Conservation (phyloP, 2,797 vertebrate genomes). For the Psittacula echo region DNA sequence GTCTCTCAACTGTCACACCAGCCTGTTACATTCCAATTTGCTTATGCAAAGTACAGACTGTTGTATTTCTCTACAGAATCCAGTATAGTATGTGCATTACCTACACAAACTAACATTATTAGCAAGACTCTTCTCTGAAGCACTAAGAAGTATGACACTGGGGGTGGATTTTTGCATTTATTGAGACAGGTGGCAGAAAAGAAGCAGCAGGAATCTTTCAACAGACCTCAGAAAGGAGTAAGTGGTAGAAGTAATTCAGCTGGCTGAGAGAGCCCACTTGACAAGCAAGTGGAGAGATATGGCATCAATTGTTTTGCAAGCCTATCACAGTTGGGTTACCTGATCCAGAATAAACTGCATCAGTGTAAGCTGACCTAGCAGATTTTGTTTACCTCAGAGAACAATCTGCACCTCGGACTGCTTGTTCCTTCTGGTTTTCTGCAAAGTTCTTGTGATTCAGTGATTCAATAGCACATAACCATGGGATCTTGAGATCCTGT, state of each 20-base stretch:
- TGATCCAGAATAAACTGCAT: slow-evolving; percentile 1
- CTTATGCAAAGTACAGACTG: not conserved
- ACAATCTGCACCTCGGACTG: not conserved
- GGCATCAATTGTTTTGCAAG: not conserved
- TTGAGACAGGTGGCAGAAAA: not conserved
- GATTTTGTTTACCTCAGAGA: not conserved
- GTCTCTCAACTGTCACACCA: not conserved
- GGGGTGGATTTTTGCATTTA: not conserved
- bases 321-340: not conserved
- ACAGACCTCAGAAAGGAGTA: not conserved
- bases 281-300: not conserved
- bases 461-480: not conserved
- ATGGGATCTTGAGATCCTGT: not conserved
- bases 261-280: not conserved
- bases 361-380: not conserved
- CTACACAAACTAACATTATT: not conserved
- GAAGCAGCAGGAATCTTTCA: not conserved
- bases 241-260: not conserved
- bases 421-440: not conserved
- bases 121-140: not conserved
- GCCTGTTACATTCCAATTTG: not conserved
- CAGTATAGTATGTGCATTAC: not conserved
- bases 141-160: not conserved
- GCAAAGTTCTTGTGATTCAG: not conserved
- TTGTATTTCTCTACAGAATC: not conserved